Base-by-base conservation (phyloP, 1,140 invertebrate species). In the Chionoecetes opilio region DNA sequence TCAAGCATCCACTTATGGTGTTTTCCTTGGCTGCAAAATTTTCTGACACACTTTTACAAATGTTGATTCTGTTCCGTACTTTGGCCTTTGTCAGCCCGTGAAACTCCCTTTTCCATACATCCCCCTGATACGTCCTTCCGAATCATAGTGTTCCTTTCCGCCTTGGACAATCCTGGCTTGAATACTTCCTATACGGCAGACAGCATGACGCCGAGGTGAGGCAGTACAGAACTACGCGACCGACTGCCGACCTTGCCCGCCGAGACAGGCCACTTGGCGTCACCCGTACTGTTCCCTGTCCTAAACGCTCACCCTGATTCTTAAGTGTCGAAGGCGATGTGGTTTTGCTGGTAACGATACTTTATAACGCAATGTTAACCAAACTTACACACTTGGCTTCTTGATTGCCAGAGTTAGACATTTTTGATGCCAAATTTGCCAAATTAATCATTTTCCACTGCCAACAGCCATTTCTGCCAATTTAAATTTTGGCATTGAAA, bases 51-150 rank as follows among this genome's bases (percentile, higher is more conserved):
- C 63, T 92, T 84, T 84, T 84, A 17, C 82, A 38, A 92, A 92
- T 34, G 91, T 31, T 38, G 31, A 34, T 92, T 92, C 2, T 31
- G 89, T 35, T 29, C 75, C 75, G n/a, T 38, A n/a, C 75, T 92
- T 38, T 92, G 26, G 91, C 91, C 82, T 92, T 84, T 14, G 29
- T 92, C 37, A 92, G 37, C 91, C 91, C 82, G 82, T 63, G 91
- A 31, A 92, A 92, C 75, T 92, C 91, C 75, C 82, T 92, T 75
- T 92, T 32, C 91, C 41, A 91, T 63, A 31, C 31, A 31, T 37
- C 35, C n/a, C n/a, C n/a, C 35, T 75, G 90, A 34, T 63, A 91
- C n/a, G 9, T 91, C 31, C 90, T 91, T 75, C 41, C 5, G 90
- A 63, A 63, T 91, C 90, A 38, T 89, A 38, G 14, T 29, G n/a